These are phyloP conservation scores for Leucopsar rothschildi DNA, from an alignment of 2,113 vertebrate genomes.

Conservation along the genomic window DNA sequence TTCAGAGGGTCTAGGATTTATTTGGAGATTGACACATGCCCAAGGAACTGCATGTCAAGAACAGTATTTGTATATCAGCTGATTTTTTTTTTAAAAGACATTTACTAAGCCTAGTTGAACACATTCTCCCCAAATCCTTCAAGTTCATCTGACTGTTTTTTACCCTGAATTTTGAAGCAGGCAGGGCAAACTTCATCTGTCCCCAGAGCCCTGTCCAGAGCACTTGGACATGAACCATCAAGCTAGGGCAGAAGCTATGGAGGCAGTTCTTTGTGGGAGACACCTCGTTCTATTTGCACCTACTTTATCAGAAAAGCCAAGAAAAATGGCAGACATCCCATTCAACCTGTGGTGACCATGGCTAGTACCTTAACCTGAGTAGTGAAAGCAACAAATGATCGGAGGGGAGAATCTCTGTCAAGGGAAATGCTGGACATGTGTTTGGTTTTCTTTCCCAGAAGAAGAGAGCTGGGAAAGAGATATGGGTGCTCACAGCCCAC, in stretches of 20 bases:
- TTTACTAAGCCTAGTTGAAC: not conserved
- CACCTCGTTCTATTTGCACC: not conserved
- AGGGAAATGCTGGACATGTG: not conserved
- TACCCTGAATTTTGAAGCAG: not conserved
- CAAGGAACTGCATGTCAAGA: not conserved
- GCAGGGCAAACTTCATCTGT: not conserved
- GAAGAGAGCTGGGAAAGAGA: not conserved
- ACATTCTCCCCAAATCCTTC: not conserved
- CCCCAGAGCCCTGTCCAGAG: not conserved
- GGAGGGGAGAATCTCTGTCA: accelerated
- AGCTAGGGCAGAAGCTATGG: not conserved
- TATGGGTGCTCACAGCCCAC: not conserved
- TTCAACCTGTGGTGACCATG: accelerated
- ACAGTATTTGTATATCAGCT: not conserved
- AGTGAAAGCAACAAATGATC: not conserved
- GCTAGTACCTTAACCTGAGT: not conserved
- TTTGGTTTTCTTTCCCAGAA: not conserved
- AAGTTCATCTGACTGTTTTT: not conserved
- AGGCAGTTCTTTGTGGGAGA: not conserved
- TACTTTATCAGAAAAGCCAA: not conserved
- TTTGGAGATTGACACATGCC: not conserved
- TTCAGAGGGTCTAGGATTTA: not conserved
- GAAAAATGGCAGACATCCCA: not conserved
- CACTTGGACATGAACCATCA: not conserved
- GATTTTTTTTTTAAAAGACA: not conserved